Percentiles rank a stretch among this genome's conserved stretches.
These are phyloP conservation scores for Gerris lacustris DNA, from an alignment of 2,888 invertebrate species.

Conservation along the genomic window DNA sequence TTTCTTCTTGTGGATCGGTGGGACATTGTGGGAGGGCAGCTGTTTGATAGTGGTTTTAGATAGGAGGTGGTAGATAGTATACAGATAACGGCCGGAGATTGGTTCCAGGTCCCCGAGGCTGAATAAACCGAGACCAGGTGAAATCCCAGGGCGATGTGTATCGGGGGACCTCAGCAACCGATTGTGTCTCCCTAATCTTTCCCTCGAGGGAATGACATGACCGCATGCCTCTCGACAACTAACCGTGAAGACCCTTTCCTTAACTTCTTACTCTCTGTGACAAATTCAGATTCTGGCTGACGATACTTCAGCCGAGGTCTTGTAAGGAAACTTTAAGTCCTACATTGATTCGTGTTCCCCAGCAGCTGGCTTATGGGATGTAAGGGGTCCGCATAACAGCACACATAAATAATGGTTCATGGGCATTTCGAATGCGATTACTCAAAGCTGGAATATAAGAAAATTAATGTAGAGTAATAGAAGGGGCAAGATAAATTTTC, in stretches of 20 bases:
- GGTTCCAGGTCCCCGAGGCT: slow-evolving; percentile 5
- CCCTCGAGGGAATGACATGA: neutral
- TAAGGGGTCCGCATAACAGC: no score
- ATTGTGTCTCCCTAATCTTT: neutral
- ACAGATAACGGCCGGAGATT: slow-evolving; percentile 1
- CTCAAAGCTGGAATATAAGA: neutral
- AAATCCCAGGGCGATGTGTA: neutral
- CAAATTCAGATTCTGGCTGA: neutral
- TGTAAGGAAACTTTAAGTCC: no score
- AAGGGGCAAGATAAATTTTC: no score
- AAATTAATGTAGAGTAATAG: neutral
- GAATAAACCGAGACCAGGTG: slow-evolving; percentile 1
- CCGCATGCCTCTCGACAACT: neutral
- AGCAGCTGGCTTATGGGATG: no score
- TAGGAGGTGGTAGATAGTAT: neutral
- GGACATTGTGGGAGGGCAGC: slow-evolving; percentile 2
- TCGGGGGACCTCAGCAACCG: neutral
- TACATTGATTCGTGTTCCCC: no score
- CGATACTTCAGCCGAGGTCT: no score
- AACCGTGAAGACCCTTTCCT: slow-evolving; percentile 1
- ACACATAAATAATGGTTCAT: neutral
- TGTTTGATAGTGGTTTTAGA: neutral
- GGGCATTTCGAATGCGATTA: neutral
- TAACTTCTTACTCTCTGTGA: neutral
- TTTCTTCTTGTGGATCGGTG: neutral